Percentiles rank a stretch among this genome's conserved stretches.
Evolutionary conservation across 1,140 invertebrate genomes (phyloP).

Genomic region (Belonocnema kinseyi): DNA sequence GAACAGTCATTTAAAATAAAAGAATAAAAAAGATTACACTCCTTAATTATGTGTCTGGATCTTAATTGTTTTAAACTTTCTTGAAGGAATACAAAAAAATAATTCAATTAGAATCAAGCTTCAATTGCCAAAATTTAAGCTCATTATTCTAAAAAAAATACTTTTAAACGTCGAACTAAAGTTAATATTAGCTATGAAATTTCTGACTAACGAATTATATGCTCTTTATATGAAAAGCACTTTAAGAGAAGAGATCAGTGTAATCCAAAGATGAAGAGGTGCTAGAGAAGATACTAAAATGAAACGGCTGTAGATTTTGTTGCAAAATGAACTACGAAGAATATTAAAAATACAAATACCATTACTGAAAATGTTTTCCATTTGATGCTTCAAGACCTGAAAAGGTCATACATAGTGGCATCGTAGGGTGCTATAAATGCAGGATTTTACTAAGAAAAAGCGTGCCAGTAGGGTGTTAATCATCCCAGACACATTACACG

Average conservation of each 20-base stretch:
- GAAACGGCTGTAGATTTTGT: background rate
- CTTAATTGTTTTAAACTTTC: too few species aligned
- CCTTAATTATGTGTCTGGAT: too few species aligned
- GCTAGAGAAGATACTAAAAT: background rate
- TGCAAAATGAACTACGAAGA: constrained; percentile 9
- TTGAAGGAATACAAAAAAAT: too few species aligned
- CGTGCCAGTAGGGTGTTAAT: constrained; percentile 54
- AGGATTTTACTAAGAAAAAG: constrained; percentile 52
- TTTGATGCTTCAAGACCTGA: constrained; percentile 38
- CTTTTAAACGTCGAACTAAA: too few species aligned
- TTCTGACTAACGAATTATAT: too few species aligned
- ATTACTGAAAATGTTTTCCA: constrained; percentile 45
- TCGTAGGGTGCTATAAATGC: constrained; percentile 47
- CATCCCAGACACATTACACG: constrained; percentile 45
- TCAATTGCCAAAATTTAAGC: too few species aligned
- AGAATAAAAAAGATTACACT: too few species aligned
- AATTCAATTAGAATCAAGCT: too few species aligned
- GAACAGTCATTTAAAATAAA: background rate
- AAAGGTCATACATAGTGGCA: constrained; percentile 40
- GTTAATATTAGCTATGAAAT: too few species aligned
- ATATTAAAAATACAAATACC: constrained; percentile 18
- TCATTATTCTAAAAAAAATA: too few species aligned
- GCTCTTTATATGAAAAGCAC: too few species aligned
- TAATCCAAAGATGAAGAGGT: background rate
- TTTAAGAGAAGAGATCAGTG: background rate